Conservation (phyloP, 30 jellyfish, hydroid and myxozoan species). For the Hydractinia echinata region DNA sequence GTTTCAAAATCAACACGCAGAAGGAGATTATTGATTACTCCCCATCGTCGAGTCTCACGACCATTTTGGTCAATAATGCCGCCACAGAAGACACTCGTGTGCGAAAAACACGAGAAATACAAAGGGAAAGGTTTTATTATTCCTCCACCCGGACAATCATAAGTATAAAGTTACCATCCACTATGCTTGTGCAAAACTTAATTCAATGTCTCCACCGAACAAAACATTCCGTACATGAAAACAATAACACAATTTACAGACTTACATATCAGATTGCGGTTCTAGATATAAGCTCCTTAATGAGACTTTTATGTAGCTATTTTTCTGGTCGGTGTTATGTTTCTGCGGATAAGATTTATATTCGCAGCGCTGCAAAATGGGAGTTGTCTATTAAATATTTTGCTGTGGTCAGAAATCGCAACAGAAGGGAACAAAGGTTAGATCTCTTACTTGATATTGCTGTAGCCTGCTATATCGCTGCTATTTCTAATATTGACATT, state of each 20-base stretch:
- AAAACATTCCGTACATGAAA: no score
- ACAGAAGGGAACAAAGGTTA: constrained; percentile 9
- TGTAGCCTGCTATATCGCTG: constrained; percentile 37
- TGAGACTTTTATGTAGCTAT: neutral
- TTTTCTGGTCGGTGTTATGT: constrained; percentile 10
- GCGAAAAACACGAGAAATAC: no score
- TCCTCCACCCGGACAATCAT: no score
- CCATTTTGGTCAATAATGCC: no score
- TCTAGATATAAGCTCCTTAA: neutral
- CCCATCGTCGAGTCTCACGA: no score
- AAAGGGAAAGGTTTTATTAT: no score
- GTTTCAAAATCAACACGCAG: no score
- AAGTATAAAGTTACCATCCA: no score
- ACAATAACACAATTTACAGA: neutral
- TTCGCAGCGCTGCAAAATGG: neutral
- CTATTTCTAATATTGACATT: constrained; percentile 32
- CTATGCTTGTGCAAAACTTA: no score
- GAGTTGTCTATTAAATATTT: constrained; percentile 11
- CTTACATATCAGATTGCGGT: neutral
- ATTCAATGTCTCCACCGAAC: no score
- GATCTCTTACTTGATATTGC: constrained; percentile 32
- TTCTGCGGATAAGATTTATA: constrained; percentile 16
- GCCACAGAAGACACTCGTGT: no score
- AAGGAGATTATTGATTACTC: no score
- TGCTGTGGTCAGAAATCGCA: constrained; percentile 10